Evolutionary conservation across 2,797 vertebrate genomes (phyloP).

Genomic region (Hoplostethus atlanticus): DNA sequence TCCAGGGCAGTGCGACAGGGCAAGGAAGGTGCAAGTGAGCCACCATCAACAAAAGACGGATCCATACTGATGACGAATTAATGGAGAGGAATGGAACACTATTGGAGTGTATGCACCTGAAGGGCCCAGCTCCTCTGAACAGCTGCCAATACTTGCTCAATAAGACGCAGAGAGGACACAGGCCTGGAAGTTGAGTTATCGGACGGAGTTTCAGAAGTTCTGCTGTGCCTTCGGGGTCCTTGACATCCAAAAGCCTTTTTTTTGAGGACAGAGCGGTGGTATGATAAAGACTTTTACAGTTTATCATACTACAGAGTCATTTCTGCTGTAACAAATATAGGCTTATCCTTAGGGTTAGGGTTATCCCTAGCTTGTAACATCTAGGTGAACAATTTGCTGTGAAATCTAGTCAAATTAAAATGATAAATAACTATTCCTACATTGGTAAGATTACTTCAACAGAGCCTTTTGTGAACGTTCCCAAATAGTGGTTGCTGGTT

Average conservation of each 20-base stretch:
- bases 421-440: not conserved
- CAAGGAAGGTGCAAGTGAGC: slow-evolving; percentile 86
- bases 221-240: slow-evolving; percentile 24
- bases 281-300: slow-evolving; percentile 21
- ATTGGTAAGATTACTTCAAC: too few relatives aligned
- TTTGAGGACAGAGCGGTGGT: not conserved
- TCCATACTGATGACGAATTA: slow-evolving; percentile 76
- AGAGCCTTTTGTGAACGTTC: too few relatives aligned
- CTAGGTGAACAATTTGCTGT: not conserved
- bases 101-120: slow-evolving; percentile 64
- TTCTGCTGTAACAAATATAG: not conserved
- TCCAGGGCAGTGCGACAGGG: slow-evolving; percentile 85
- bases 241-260: slow-evolving; percentile 16
- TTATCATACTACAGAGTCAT: not conserved
- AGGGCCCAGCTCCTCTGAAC: slow-evolving; percentile 61
- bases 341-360: not conserved
- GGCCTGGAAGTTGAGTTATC: slow-evolving; percentile 51
- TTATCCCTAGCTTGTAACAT: not conserved
- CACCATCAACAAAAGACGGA: slow-evolving; percentile 87
- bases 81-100: slow-evolving; percentile 72
- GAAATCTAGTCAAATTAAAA: not conserved
- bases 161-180: slow-evolving; percentile 70
- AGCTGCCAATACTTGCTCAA: slow-evolving; percentile 74
- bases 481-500: too few relatives aligned
- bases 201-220: slow-evolving; percentile 59